phyloP scores from a whole-genome alignment of 2,797 vertebrate genomes.

The Glossophaga mutica region DNA sequence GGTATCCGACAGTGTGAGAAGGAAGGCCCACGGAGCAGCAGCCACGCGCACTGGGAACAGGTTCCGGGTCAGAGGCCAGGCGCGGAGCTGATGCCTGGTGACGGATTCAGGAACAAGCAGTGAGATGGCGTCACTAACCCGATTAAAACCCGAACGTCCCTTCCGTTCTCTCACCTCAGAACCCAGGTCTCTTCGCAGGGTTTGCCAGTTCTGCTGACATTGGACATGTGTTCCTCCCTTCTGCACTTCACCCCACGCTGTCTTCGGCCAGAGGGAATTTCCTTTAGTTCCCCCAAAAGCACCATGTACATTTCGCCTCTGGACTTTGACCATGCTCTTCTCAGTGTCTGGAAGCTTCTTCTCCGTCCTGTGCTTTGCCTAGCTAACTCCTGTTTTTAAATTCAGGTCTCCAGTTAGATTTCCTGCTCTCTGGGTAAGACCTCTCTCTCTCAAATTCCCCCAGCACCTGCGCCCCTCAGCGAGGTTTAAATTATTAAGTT shows the following conservation, averaged over 20 bases:
- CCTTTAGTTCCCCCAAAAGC: background rate
- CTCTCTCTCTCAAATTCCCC: background rate
- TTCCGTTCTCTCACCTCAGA: background rate
- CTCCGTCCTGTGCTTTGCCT: background rate
- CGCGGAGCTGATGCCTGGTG: fast-evolving
- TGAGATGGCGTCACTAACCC: fast-evolving
- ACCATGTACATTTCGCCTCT: background rate
- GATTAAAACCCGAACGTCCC: fast-evolving
- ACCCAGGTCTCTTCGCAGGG: background rate
- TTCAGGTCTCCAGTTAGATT: background rate
- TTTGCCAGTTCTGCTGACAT: background rate
- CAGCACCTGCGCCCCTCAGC: background rate
- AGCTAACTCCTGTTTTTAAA: background rate
- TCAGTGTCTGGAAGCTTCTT: background rate
- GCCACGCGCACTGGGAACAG: fast-evolving
- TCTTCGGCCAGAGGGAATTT: background rate
- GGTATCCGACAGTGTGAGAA: fast-evolving
- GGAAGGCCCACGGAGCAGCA: background rate
- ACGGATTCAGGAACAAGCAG: background rate
- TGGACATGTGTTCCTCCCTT: background rate
- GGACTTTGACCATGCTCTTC: background rate
- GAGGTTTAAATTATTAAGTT: background rate
- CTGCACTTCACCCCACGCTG: background rate
- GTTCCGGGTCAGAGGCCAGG: background rate
- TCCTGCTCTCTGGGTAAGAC: background rate